phyloP scores from a whole-genome alignment of 2,113 vertebrate species.

The Silurus meridionalis region DNA sequence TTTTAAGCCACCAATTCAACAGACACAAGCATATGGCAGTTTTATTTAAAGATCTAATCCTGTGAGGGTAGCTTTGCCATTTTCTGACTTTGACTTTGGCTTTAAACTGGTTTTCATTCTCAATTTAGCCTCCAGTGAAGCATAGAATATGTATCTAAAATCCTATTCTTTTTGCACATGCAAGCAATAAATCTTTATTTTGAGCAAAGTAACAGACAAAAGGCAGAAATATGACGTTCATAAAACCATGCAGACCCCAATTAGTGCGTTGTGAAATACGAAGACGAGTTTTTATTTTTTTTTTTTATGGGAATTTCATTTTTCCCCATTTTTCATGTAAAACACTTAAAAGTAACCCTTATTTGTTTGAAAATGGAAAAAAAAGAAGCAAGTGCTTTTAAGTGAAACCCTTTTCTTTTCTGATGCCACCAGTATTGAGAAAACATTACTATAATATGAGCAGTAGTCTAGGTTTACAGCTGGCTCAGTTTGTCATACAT shows the following conservation, averaged over 20 bases:
- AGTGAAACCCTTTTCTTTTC: constrained; percentile 50
- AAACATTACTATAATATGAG: constrained; percentile 48
- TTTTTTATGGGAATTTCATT: constrained; percentile 60
- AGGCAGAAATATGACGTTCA: constrained; percentile 40
- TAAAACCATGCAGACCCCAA: constrained; percentile 47
- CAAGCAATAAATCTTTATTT: constrained; percentile 55
- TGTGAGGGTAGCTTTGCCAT: background rate
- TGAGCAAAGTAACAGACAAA: constrained; percentile 41
- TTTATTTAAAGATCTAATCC: constrained; percentile 4
- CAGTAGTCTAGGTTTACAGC: constrained; percentile 8
- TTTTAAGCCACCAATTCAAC: background rate
- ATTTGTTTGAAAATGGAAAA: constrained; percentile 51
- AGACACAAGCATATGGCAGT: background rate
- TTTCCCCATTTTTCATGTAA: constrained; percentile 53
- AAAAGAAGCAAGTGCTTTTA: constrained; percentile 59
- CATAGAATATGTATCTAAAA: constrained; percentile 43
- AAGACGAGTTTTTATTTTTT: constrained; percentile 53
- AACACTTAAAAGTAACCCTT: constrained; percentile 62
- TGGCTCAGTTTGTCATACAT: background rate
- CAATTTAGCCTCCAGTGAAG: constrained; percentile 39
- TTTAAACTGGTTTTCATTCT: constrained; percentile 39
- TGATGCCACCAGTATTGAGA: constrained; percentile 61
- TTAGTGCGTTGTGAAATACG: constrained; percentile 60
- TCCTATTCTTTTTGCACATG: constrained; percentile 50
- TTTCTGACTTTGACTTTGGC: constrained; percentile 38